Base-by-base conservation (phyloP, 2,888 invertebrate species). In the Drosophila monieri region DNA sequence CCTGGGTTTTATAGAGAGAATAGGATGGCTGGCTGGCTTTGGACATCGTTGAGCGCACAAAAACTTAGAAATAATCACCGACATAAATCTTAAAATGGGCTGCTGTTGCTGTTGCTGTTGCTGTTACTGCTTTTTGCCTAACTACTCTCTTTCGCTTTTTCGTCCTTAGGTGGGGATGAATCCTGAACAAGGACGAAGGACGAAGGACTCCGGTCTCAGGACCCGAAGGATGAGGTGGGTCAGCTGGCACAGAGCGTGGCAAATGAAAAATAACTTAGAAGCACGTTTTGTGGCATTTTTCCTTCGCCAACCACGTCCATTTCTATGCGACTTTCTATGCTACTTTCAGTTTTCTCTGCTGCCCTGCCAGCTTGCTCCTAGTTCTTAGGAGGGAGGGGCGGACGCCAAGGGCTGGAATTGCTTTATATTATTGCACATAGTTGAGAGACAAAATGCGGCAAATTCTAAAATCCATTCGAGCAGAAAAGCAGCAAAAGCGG, bases 21-120 rank as follows among this genome's bases (percentile, higher is more conserved):
- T 53, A 35, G 43, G 21, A 18, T n/a, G 64, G 21, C 4, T 23
- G 21, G 21, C 21, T 23, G 18, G 44, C 30, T 35, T 47, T 41
- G 74, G 78, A 58, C 81, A 85, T 85, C 78, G 78, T 79, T 78
- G 79, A 79, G 81, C 85, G 85, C 73, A 86, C 88, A 84, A 89
- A 89, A 89, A 89, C 89, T 89, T 89, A 89, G 90, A 89, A 89
- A 89, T 89, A 90, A 89, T 90, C 89, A 89, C 90, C 90, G 83
- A 89, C 89, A 90, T 89, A 89, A 90, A 89, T 89, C 89, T 89
- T 89, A 88, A 88, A 89, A 89, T 88, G 80, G 71, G 73, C 64
- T 73, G 65, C 69, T 48, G 48, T 44, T 41, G 51, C 35, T 32
- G 46, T 8, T 25, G 27, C 46, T 35, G 27, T 53, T 21, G 52